Base-by-base conservation (phyloP, 2,797 vertebrate species). In the Periparus ater region DNA sequence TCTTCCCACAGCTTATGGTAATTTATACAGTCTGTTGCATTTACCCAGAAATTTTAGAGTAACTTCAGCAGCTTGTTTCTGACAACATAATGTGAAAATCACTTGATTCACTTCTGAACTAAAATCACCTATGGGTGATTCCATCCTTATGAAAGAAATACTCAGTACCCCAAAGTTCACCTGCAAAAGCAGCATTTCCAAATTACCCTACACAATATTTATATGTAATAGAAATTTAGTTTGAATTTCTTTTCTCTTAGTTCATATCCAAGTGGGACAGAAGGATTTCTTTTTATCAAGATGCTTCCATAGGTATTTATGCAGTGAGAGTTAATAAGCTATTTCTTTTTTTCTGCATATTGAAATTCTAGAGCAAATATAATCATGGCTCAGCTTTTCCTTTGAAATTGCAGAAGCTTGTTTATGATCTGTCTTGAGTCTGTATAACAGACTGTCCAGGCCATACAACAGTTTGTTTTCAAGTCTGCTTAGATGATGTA, bases 391-490 rank as follows among this genome's bases (percentile, higher is more conserved):
- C 50, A 68, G 38, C 42, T 95, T 92, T 89, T 79, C 65, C 30
- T 95, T 74, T 94, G 78, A 95, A 95, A 85, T 68, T 63, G 34
- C n/a, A 85, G 84, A 90, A 89, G 65, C 61, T 89, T 95, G 83
- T 91, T 91, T 94, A 85, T 94, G 73, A 84, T 95, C 76, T 90
- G 58, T 84, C 85, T 95, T 1, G 5, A 95, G 67, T 79, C 77
- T 95, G 53, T 79, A 85, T 74, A 95, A 92, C 93, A 96, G 93
- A 67, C 91, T 91, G 90, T 76, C 95, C 94, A 88, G 86, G 84
- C 91, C 53, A 1, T 80, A 91, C 71, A 94, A 95, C 94, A 95
- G 90, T 95, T 92, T 95, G 92, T 91, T 95, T 95, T 95, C 50
- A 57, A 96, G 93, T 96, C 92, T 95, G 93, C 89, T 96, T 91